These are phyloP conservation scores for Falco concolor DNA, from an alignment of 2,797 vertebrate genomes.

Conservation along the genomic window DNA sequence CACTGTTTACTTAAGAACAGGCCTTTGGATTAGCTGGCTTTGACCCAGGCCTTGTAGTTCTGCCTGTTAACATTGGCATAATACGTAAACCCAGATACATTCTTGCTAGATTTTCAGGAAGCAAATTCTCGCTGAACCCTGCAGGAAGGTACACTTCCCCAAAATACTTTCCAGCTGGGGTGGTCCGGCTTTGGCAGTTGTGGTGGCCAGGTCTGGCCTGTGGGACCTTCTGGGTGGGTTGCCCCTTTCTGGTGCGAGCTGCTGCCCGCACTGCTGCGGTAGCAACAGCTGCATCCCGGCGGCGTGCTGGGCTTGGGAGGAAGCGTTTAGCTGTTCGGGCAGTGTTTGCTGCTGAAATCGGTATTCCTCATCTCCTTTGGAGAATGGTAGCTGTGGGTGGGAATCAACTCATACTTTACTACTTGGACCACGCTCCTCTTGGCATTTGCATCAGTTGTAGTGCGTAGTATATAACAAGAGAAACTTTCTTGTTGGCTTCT, in stretches of 20 bases:
- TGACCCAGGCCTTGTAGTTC: neutral
- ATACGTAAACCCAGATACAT: neutral
- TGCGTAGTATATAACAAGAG: neutral
- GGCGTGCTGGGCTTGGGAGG: neutral
- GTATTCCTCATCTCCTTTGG: neutral
- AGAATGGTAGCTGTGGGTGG: neutral
- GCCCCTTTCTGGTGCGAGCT: neutral
- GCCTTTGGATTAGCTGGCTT: conserved; percentile 46
- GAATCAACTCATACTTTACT: neutral
- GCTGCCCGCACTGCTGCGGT: neutral
- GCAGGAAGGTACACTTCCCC: neutral
- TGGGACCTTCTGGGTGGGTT: neutral
- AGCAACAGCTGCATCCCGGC: neutral
- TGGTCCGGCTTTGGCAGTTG: neutral
- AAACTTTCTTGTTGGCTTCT: neutral
- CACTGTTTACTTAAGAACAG: conserved; percentile 27
- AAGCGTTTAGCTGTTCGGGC: neutral
- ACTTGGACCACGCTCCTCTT: neutral
- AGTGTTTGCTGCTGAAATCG: neutral
- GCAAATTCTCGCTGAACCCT: neutral
- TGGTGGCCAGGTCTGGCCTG: neutral
- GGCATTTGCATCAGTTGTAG: neutral
- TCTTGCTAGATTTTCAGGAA: conserved; percentile 8
- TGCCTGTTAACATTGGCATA: neutral
- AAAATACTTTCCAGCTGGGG: neutral